phyloP scores from a whole-genome alignment of 2,888 invertebrate species.

The Thyatira batis region DNA sequence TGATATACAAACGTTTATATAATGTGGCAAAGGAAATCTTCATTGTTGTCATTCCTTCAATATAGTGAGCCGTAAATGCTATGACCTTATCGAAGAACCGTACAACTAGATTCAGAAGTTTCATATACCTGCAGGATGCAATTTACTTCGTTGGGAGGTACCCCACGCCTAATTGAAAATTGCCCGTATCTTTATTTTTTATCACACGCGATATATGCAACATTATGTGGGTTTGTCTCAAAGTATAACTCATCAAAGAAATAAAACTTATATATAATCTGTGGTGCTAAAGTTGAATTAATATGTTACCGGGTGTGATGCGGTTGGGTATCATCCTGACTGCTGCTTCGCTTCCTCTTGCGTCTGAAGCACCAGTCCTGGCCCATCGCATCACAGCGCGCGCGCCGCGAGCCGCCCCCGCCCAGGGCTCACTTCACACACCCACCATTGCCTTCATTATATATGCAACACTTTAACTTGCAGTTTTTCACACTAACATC shows the following conservation, averaged over 20 bases:
- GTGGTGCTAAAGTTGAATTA: background rate
- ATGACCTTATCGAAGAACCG: too few species aligned
- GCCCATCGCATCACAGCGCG: slow-evolving; percentile 85
- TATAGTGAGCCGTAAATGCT: too few species aligned
- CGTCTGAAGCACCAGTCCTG: slow-evolving; percentile 89
- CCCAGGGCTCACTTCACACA: slow-evolving; percentile 74
- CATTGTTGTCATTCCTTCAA: too few species aligned
- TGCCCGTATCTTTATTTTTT: too few species aligned
- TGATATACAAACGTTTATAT: background rate
- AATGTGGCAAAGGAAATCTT: too few species aligned
- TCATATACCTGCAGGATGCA: too few species aligned
- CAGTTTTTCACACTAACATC: slow-evolving; percentile 16
- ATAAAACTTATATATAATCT: background rate
- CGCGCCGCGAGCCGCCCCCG: slow-evolving; percentile 79
- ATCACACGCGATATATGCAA: too few species aligned
- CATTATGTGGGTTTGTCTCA: background rate
- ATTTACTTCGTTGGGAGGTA: too few species aligned
- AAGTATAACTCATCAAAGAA: background rate
- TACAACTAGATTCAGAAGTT: too few species aligned
- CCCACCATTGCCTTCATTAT: slow-evolving; percentile 25
- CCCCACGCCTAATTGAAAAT: too few species aligned
- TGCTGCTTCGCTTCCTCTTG: slow-evolving; percentile 86
- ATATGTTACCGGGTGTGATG: slow-evolving; percentile 80
- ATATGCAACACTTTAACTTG: slow-evolving; percentile 18
- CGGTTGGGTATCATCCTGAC: slow-evolving; percentile 84